A percentile compares a stretch with the other conserved stretches of the same genome.
Evolutionary conservation across 1,140 invertebrate genomes (phyloP).

Genomic region (Orchestia grillus): DNA sequence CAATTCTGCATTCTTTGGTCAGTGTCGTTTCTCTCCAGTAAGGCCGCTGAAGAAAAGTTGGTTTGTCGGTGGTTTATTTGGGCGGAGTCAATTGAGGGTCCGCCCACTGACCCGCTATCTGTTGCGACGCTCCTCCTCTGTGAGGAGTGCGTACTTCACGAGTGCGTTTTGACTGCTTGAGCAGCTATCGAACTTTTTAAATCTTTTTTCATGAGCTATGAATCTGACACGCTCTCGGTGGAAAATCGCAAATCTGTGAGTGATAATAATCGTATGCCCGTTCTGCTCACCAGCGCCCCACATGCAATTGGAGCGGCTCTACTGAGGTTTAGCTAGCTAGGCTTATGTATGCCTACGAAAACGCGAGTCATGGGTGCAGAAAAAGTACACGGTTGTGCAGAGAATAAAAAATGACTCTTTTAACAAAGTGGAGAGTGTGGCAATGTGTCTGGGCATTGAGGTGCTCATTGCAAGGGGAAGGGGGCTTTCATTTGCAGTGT

Average conservation of each 20-base stretch:
- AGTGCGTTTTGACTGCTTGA: conserved; percentile 24
- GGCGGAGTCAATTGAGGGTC: background rate
- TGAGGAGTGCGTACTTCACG: conserved; percentile 25
- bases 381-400: conserved; percentile 2
- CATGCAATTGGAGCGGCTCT: background rate
- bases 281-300: background rate
- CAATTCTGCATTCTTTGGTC: conserved; percentile 50
- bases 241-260: conserved; percentile 55
- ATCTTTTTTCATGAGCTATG: conserved; percentile 39
- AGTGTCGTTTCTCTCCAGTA: conserved; percentile 50
- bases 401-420: background rate
- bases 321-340: background rate
- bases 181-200: conserved; percentile 33
- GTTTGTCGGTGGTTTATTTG: conserved; percentile 15
- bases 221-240: conserved; percentile 36
- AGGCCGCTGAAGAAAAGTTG: conserved; percentile 50
- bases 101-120: conserved; percentile 17
- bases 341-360: background rate
- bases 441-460: background rate
- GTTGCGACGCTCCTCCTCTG: background rate
- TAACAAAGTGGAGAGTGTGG: background rate
- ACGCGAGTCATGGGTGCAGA: background rate
- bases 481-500: background rate
- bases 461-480: too few relatives aligned
- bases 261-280: conserved; percentile 35